Percentiles rank a stretch among this genome's conserved stretches.
These are phyloP conservation scores for Pelmatolapia mariae DNA, from an alignment of 2,113 vertebrate genomes.

Conservation along the genomic window DNA sequence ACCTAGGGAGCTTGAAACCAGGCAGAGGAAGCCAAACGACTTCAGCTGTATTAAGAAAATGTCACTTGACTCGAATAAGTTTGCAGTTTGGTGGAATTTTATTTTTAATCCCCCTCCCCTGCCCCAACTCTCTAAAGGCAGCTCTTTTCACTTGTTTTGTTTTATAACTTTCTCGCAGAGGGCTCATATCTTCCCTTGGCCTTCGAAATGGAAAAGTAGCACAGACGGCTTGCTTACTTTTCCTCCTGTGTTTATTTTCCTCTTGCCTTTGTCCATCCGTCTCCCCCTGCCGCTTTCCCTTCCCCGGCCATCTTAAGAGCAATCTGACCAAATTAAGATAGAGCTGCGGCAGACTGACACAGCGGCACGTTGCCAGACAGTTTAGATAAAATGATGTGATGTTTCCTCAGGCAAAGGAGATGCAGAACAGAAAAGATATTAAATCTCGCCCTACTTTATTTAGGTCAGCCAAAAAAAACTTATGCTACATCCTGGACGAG, in stretches of 20 bases:
- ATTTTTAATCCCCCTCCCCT: background rate
- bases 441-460: background rate
- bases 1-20: background rate
- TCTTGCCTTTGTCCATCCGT: constrained; percentile 23
- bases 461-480: background rate
- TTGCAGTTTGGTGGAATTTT: background rate
- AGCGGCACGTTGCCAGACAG: background rate
- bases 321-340: constrained; percentile 34
- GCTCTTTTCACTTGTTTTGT: background rate
- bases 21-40: background rate
- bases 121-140: background rate
- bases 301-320: constrained; percentile 12
- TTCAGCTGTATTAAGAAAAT: background rate
- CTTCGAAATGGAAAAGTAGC: constrained; percentile 14
- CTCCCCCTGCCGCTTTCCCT: background rate
- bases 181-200: background rate
- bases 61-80: background rate
- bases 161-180: background rate
- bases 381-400: background rate
- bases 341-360: background rate
- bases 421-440: background rate
- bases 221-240: constrained; percentile 5
- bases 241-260: constrained; percentile 46
- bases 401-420: background rate
- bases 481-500: background rate